Percentiles rank a stretch among this genome's conserved stretches.
Conservation (phyloP, 2,888 invertebrate species). For the Chaetogeoica ovagalla region DNA sequence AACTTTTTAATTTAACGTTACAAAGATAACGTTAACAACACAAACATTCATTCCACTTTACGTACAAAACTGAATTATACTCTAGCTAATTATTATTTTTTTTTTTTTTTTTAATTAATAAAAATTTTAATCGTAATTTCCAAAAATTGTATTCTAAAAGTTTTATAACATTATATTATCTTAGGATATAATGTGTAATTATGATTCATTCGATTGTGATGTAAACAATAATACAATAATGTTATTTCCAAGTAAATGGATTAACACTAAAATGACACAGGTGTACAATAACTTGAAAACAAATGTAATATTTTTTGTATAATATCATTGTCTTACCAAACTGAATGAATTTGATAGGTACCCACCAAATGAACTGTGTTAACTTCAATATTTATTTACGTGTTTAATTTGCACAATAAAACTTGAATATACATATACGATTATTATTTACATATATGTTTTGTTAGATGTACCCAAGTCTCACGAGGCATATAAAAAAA, state of each 20-base stretch:
- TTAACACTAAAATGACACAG: slow-evolving; percentile 26
- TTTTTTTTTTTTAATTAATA: no score
- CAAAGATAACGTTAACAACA: no score
- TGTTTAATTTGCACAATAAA: neutral
- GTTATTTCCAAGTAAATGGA: neutral
- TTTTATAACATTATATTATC: no score
- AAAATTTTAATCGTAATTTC: no score
- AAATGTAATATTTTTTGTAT: neutral
- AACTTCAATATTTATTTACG: slow-evolving; percentile 9
- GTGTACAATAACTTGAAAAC: slow-evolving; percentile 18
- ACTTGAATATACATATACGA: neutral
- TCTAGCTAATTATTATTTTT: no score
- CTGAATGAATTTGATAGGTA: slow-evolving; percentile 1
- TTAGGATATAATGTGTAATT: neutral
- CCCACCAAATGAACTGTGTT: neutral
- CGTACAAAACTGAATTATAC: no score
- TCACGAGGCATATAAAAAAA: neutral
- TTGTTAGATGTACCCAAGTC: neutral
- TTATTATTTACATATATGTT: neutral
- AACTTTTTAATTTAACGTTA: no score
- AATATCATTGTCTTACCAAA: slow-evolving; percentile 1
- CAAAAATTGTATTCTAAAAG: no score
- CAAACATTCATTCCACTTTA: no score
- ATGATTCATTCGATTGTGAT: neutral
- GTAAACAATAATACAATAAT: neutral